Base-by-base conservation (phyloP, 2,113 vertebrate genomes). In the Tragelaphus scriptus region DNA sequence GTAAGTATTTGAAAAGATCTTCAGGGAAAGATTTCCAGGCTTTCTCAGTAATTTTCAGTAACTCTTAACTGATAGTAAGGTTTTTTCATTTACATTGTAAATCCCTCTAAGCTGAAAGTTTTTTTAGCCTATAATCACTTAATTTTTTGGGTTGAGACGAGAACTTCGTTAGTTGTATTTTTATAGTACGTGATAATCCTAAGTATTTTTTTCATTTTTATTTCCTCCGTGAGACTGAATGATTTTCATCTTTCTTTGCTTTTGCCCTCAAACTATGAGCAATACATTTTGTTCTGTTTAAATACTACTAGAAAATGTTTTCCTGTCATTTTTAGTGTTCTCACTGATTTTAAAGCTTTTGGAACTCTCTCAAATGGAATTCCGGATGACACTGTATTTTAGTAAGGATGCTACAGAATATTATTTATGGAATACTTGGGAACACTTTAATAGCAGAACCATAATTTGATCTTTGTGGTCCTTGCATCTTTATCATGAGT, bases 191-290 rank as follows among this genome's bases (percentile, higher is more conserved):
- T 55, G 58, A 82, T 79, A 88, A 55, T 88, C 68, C 71, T 87
- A 53, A 68, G 7, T 58, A 28, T 92, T 86, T 88, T n/a, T 36
- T 44, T 77, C 40, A 7, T 44, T 26, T 6, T n/a, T 94, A 86
- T 84, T 55, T 5, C 9, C 51, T 84, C 9, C 15, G 7, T 92
- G 71, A 94, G 30, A 82, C 21, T 56, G 77, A 93, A 55, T 71
- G 68, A 56, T 98, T 92, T 95, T 59, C 36, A 68, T 77, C 32
- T 91, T 80, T 71, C 58, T 89, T 94, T 95, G 89, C 19, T 96
- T 97, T 97, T 96, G 44, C 86, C 56, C 82, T 90, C 12, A 19
- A 23, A 40, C 23, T 82, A 11, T 51, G 51, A 93, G 56, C 36
- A 94, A 53, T 86, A 59, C 68, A 47, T 90, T 94, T 95, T 96